A percentile compares a stretch with the other conserved stretches of the same genome.
Conservation (phyloP, 2,888 invertebrate species). For the Asteroscopus sphinx region DNA sequence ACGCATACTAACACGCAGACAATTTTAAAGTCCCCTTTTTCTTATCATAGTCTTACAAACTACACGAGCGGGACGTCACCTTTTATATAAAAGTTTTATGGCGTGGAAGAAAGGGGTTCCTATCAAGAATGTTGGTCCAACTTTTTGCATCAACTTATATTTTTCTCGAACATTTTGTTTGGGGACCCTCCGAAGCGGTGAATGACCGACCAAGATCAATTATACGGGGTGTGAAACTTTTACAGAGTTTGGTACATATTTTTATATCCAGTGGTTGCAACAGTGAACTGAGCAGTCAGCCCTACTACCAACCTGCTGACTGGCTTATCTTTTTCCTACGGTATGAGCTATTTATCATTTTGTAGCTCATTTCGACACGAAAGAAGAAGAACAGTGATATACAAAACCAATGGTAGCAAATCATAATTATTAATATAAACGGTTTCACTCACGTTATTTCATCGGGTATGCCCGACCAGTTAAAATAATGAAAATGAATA, state of each 20-base stretch:
- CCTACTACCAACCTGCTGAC: no score
- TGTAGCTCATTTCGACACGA: no score
- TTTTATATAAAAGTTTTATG: conserved; percentile 86
- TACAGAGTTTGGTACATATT: conserved; percentile 37
- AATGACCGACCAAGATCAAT: conserved; percentile 49
- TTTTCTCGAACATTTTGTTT: conserved; percentile 63
- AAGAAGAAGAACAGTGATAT: no score
- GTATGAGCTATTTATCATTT: no score
- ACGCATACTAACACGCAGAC: conserved; percentile 18
- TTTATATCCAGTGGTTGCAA: conserved; percentile 28
- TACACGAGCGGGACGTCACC: conserved; percentile 82
- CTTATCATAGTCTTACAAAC: conserved; percentile 81
- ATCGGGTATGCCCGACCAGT: no score
- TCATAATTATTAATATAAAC: no score
- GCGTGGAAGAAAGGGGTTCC: conserved; percentile 84
- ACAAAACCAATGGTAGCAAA: no score
- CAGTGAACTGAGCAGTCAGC: no score
- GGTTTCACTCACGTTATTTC: no score
- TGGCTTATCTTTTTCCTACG: no score
- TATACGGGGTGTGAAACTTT: conserved; percentile 48
- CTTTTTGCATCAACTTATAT: conserved; percentile 78
- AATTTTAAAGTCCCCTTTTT: conserved; percentile 50
- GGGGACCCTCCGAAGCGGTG: conserved; percentile 27
- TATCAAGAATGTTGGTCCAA: conserved; percentile 81
- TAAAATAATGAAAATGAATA: no score